These are phyloP conservation scores for Phasianus colchicus DNA, from an alignment of 2,113 vertebrate genomes.

Conservation along the genomic window DNA sequence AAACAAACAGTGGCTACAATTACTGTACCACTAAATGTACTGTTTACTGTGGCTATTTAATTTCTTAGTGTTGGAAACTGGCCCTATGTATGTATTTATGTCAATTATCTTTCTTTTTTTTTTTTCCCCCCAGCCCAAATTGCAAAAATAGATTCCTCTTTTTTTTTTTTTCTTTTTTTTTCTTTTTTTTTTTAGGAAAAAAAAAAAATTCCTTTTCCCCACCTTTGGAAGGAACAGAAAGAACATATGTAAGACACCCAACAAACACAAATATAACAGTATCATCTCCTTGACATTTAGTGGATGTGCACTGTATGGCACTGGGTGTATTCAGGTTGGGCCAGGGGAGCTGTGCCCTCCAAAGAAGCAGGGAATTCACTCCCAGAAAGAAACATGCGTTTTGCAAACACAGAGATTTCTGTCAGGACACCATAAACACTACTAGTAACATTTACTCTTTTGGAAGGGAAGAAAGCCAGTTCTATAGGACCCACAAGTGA, in stretches of 20 bases:
- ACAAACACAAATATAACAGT: neutral
- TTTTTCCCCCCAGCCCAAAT: neutral
- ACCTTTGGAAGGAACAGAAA: neutral
- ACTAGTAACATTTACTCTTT: neutral
- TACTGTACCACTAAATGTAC: neutral
- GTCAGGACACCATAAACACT: neutral
- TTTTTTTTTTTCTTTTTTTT: neutral
- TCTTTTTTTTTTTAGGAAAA: neutral
- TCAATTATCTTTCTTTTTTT: neutral
- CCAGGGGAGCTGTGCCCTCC: neutral
- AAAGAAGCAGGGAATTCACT: neutral
- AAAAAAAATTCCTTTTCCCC: neutral
- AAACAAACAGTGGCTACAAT: neutral
- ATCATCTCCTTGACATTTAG: neutral
- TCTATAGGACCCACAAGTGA: neutral
- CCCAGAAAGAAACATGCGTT: neutral
- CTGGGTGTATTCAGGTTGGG: neutral
- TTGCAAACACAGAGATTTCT: neutral
- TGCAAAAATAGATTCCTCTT: neutral
- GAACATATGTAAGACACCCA: fast-evolving
- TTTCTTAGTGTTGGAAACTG: neutral
- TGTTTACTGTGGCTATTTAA: neutral
- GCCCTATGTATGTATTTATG: neutral
- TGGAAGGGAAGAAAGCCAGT: neutral
- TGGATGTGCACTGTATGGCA: neutral